Percentiles rank a stretch among this genome's conserved stretches.
Conservation (phyloP, 2,888 invertebrate species). For the Camponotus fellah region DNA sequence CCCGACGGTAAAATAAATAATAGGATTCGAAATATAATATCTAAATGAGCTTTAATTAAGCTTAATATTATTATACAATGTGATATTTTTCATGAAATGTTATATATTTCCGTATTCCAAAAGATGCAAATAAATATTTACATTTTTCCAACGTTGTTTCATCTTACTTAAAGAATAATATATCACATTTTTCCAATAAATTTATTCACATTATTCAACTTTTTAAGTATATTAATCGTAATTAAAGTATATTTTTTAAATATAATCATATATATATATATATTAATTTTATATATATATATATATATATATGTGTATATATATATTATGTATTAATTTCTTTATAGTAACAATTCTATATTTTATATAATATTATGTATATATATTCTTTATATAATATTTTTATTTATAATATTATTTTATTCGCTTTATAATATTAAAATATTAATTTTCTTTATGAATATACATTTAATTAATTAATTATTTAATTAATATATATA, state of each 20-base stretch:
- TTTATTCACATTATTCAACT: neutral
- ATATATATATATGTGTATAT: neutral
- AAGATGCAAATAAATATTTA: neutral
- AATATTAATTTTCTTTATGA: neutral
- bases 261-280: no score
- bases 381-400: neutral
- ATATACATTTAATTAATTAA: neutral
- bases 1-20: slow-evolving; percentile 38
- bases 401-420: no score
- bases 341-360: neutral
- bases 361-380: neutral
- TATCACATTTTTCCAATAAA: neutral
- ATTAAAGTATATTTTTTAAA: neutral
- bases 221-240: neutral
- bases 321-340: neutral
- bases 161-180: neutral
- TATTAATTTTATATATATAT: no score
- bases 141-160: neutral
- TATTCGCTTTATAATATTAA: neutral
- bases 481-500: neutral
- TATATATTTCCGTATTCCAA: neutral
- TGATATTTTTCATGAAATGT: neutral
- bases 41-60: slow-evolving; percentile 6
- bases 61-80: slow-evolving; percentile 31
- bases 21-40: slow-evolving; percentile 25